Evolutionary conservation across 2,888 invertebrate species (phyloP).

Genomic region (Drosophila falleni): DNA sequence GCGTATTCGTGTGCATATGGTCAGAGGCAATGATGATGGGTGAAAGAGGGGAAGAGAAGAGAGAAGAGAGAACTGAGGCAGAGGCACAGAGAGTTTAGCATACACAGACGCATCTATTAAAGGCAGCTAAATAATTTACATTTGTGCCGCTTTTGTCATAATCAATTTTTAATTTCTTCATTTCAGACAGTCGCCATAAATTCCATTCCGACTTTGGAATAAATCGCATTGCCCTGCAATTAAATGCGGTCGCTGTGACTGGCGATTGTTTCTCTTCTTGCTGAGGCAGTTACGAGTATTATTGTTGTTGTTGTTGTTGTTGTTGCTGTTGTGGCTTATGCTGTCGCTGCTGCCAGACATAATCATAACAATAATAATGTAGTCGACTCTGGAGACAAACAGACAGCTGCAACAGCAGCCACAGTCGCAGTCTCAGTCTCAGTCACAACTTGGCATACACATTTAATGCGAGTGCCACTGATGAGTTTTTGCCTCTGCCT

Average conservation of each 20-base stretch:
- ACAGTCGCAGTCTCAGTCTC: neutral
- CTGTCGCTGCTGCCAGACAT: constrained; percentile 77
- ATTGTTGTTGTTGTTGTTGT: constrained; percentile 13
- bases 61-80: neutral
- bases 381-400: constrained; percentile 68
- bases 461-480: constrained; percentile 61
- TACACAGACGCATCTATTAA: constrained; percentile 45
- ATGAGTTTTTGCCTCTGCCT: constrained; percentile 52
- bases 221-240: constrained; percentile 81
- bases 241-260: constrained; percentile 54
- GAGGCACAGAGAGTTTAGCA: neutral
- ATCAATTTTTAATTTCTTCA: constrained; percentile 83
- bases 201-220: constrained; percentile 80
- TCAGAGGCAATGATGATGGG: neutral
- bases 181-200: constrained; percentile 79
- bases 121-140: constrained; percentile 74
- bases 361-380: constrained; percentile 81
- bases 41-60: neutral
- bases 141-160: constrained; percentile 79
- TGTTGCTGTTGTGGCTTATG: constrained; percentile 49
- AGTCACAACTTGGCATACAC: constrained; percentile 3
- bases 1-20: constrained; percentile 16
- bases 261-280: constrained; percentile 28
- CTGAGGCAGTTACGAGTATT: constrained; percentile 20
- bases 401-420: constrained; percentile 32